Evolutionary conservation across 2,113 vertebrate species (phyloP), one percentile per base, ranked within the genome.

Genomic region (Gadus macrocephalus): DNA sequence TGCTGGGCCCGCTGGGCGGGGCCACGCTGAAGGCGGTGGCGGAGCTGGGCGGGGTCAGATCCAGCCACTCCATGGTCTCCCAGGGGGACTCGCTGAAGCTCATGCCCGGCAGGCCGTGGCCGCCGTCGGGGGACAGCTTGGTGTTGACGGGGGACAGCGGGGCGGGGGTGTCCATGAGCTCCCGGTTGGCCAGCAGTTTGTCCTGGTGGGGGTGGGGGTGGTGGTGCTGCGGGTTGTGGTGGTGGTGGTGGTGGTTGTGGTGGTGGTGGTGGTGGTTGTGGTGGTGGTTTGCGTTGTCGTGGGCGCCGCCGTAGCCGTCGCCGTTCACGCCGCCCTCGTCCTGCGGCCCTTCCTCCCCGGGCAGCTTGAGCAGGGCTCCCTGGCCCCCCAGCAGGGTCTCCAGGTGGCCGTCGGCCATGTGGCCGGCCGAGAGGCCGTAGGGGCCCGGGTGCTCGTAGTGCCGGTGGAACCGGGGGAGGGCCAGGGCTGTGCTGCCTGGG

Each of bases 61-160:
- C 97, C 86, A 98, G 82, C 97, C 97, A 98, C 81, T 99, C 97
- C 95, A 99, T 98, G 0, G 94, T 96, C 79, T 99, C 97, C 96
- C 96, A 98, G 0, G 96, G 94, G 16, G 95, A 94, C 82, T 99
- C 97, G 0, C 94, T 93, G 84, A 98, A 98, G 28, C 93, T 92
- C 90, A 99, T 89, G 64, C 93, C 95, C 68, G 98, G 92, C 85
- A 88, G 86, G 74, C 91, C 92, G 4, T 91, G 92, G 81, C 93
- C 89, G 81, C 93, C 89, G 27, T 98, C 95, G 0, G 92, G 83
- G 6, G 93, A 92, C 62, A 92, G 88, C 68, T 96, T 95, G 27
- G 91, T 89, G 65, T 92, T 90, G 84, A 94, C 89, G 0, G 95
- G 93, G 0, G 96, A 96, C 19, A 97, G 90, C 6, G 95, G 93